These are phyloP conservation scores for Ophion slaviceki DNA, from an alignment of 2,888 invertebrate species.

Conservation along the genomic window DNA sequence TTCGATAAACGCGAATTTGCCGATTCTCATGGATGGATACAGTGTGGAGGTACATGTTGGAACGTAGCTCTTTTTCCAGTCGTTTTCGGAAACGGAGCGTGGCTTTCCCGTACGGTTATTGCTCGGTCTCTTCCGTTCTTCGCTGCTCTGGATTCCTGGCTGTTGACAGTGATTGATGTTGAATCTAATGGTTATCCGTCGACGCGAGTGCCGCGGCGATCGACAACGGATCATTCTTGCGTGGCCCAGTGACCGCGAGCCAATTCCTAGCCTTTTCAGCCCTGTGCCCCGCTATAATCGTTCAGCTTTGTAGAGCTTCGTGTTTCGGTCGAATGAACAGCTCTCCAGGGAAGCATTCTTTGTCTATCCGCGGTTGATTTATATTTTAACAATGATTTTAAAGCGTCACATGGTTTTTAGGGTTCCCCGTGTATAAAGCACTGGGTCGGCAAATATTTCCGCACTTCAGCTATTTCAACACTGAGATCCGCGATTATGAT, in stretches of 20 bases:
- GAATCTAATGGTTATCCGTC: conserved; percentile 77
- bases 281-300: conserved; percentile 17
- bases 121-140: conserved; percentile 46
- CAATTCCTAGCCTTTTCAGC: conserved; percentile 20
- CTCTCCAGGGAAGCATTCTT: conserved; percentile 19
- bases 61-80: conserved; percentile 46
- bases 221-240: conserved; percentile 63
- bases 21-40: conserved; percentile 21
- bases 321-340: conserved; percentile 33
- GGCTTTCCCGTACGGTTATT: conserved; percentile 32
- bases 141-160: conserved; percentile 48
- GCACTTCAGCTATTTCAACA: neutral
- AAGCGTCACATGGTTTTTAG: neutral
- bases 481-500: neutral
- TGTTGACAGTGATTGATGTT: conserved; percentile 78
- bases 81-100: conserved; percentile 32
- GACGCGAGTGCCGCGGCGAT: conserved; percentile 49
- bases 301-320: conserved; percentile 32
- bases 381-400: neutral
- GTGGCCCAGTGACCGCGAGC: conserved; percentile 40
- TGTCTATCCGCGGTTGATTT: neutral
- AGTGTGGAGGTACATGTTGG: conserved; percentile 15
- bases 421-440: neutral
- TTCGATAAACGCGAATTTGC: conserved; percentile 17
- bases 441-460: neutral